Evolutionary conservation across 2,797 vertebrate species (phyloP).

Genomic region (Microcaecilia unicolor): DNA sequence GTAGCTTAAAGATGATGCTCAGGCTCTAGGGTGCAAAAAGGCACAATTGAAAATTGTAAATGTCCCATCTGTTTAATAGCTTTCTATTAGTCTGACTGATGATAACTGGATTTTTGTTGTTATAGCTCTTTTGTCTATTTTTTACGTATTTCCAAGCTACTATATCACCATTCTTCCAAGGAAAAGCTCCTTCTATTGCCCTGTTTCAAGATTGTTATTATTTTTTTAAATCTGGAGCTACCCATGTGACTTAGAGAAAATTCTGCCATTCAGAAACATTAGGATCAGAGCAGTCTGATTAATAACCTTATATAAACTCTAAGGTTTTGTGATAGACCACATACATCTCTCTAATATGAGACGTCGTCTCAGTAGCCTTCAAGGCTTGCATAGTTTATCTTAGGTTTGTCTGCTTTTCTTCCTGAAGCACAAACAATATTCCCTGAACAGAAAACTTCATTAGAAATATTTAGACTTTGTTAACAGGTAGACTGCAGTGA

Average conservation of each 20-base stretch:
- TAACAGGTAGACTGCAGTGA: background rate
- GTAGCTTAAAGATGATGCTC: too few relatives aligned
- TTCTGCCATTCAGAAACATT: background rate
- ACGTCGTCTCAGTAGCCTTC: background rate
- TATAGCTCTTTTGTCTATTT: too few relatives aligned
- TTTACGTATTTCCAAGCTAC: too few relatives aligned
- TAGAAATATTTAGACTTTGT: background rate
- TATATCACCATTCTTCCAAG: background rate
- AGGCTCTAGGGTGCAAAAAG: too few relatives aligned
- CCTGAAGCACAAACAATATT: background rate
- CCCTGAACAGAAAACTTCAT: background rate
- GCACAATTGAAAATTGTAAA: too few relatives aligned
- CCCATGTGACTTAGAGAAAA: background rate
- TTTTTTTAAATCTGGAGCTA: background rate
- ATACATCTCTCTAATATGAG: slow-evolving; percentile 5
- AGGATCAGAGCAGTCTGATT: slow-evolving; percentile 3
- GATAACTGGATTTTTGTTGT: too few relatives aligned
- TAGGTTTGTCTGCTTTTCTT: background rate
- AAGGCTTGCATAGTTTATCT: background rate
- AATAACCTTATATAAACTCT: slow-evolving; percentile 14
- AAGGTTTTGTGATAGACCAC: slow-evolving; percentile 5
- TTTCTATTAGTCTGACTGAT: too few relatives aligned
- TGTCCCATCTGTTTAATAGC: too few relatives aligned
- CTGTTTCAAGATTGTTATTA: background rate
- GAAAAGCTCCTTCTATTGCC: background rate